Evolutionary conservation across 2,113 vertebrate species (phyloP), one percentile per base, ranked within the genome.

Genomic region (Psittacara wagleri): DNA sequence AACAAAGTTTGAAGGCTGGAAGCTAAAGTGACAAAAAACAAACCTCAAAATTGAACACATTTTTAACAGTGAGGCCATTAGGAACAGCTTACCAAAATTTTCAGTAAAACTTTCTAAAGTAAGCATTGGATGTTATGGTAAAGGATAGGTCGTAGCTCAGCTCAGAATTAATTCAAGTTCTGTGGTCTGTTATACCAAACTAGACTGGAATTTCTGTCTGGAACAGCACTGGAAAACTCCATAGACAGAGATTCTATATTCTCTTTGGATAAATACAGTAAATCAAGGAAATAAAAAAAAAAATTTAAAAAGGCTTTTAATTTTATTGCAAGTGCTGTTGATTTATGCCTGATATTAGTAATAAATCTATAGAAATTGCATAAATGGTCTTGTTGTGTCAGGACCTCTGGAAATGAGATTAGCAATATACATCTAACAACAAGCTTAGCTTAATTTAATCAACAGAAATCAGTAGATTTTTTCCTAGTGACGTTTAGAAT

Each of bases 1-100:
- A 93, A 93, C 29, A 76, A 90, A 85, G 83, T 90, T 37, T 92
- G 86, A 88, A 70, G 59, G n/a, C 68, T 75, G 37, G 15, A 70
- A 95, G 28, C 25, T 88, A 55, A 94, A 93, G 68, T 81, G 64
- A 92, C 79, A 90, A 95, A 85, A 92, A 59, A 15, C 1, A 88
- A 90, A 70, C 8, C 67, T 92, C 62, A 54, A 90, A 95, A 90
- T 83, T 88, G 59, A 74, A 8, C 25, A 43, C 33, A 73, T 70
- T 88, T 90, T 90, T 33, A 70, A 57, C 59, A 54, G 11, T 27
- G 9, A 86, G 59, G 10, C 17, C 46, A 84, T 84, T 90, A 78
- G 33, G 27, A 93, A 43, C 2, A 55, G 4, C 51, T 62, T 81
- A 70, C 24, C 25, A 74, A 59, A 80, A 77, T 28, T 92, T 92